Percentiles rank a stretch among this genome's conserved stretches.
Evolutionary conservation across 2,888 invertebrate species (phyloP).

Genomic region (Mechanitis mazaeus): DNA sequence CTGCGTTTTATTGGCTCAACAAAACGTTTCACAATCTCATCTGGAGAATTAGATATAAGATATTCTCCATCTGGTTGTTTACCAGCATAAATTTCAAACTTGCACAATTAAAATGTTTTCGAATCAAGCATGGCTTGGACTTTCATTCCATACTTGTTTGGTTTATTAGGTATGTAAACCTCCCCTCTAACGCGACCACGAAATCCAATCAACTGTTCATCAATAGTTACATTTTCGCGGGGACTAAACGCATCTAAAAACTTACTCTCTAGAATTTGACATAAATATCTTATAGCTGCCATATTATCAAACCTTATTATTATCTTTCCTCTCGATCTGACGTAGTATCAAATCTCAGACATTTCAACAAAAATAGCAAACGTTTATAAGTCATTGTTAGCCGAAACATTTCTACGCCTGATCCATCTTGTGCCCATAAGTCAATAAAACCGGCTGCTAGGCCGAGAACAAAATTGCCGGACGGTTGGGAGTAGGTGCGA

Average conservation of each 20-base stretch:
- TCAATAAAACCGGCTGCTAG: conserved; percentile 17
- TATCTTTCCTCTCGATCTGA: conserved; percentile 17
- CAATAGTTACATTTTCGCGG: conserved; percentile 13
- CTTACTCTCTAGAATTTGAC: conserved; percentile 16
- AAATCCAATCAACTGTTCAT: conserved; percentile 17
- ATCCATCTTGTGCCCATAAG: conserved; percentile 31
- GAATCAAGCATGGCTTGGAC: conserved; percentile 14
- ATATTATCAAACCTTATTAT: conserved; percentile 23
- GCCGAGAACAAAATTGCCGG: too few species aligned
- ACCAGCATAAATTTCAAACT: conserved; percentile 13
- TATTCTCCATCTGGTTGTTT: conserved; percentile 19
- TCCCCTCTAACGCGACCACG: conserved; percentile 19
- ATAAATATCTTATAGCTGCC: conserved; percentile 23
- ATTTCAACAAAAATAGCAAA: conserved; percentile 22
- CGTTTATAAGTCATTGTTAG: conserved; percentile 17
- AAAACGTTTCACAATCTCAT: conserved; percentile 16
- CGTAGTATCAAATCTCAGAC: conserved; percentile 19
- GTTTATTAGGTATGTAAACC: conserved; percentile 10
- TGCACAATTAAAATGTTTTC: conserved; percentile 13
- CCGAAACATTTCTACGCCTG: conserved; percentile 23
- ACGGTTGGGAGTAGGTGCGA: too few species aligned
- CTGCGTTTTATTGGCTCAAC: conserved; percentile 17
- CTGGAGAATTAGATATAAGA: conserved; percentile 21
- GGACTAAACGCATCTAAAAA: conserved; percentile 20
- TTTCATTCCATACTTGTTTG: too few species aligned